Evolutionary conservation across 2,797 vertebrate species (phyloP).

Genomic region (Dromococcyx pavoninus): DNA sequence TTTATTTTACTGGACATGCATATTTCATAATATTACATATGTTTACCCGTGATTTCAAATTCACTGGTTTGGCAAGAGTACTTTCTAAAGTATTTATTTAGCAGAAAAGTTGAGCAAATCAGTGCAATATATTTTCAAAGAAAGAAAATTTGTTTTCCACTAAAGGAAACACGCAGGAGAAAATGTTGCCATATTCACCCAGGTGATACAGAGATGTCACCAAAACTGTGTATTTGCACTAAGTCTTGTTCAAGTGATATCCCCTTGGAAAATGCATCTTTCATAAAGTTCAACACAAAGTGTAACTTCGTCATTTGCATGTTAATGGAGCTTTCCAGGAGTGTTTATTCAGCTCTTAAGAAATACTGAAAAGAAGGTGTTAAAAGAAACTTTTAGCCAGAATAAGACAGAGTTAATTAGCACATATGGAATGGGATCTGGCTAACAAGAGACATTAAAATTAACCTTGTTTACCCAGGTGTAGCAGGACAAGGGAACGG

Average conservation of each 20-base stretch:
- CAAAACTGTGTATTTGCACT: neutral
- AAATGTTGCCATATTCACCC: neutral
- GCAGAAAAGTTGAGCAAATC: neutral
- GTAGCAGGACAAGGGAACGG: neutral
- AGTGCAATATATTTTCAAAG: neutral
- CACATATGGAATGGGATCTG: conserved; percentile 29
- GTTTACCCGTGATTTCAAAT: neutral
- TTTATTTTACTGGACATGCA: neutral
- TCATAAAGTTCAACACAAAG: conserved; percentile 23
- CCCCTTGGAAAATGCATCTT: conserved; percentile 9
- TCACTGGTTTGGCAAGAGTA: neutral
- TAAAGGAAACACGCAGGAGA: neutral
- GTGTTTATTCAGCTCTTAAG: conserved; percentile 2
- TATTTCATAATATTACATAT: neutral
- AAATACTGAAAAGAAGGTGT: conserved; percentile 30
- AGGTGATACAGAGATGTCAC: neutral
- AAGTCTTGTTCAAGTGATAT: neutral
- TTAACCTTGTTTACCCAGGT: conserved; percentile 35
- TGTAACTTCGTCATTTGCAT: conserved; percentile 26
- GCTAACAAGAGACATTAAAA: conserved; percentile 18
- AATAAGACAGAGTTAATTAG: conserved; percentile 40
- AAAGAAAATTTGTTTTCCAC: neutral
- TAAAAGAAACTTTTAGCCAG: conserved; percentile 55
- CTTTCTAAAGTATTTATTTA: neutral
- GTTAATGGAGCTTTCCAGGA: conserved; percentile 1